A percentile compares a stretch with the other conserved stretches of the same genome.
Conservation (phyloP, 2,888 invertebrate genomes). For the Fissipunctia ypsillon region DNA sequence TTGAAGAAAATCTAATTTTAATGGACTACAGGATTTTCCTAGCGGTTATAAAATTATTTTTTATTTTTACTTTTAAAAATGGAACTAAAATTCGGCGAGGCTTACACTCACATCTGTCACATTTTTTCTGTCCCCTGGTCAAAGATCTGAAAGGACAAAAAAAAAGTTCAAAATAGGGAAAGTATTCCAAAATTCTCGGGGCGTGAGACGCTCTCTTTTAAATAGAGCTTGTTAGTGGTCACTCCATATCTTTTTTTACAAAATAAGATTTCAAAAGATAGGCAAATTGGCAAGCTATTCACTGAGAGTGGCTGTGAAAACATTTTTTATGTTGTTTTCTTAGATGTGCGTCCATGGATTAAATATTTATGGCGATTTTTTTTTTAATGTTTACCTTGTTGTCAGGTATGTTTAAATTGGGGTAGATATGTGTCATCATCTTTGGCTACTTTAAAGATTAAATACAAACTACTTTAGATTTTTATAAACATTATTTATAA, state of each 20-base stretch:
- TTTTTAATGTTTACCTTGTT: conserved; percentile 7
- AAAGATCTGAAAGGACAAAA: conserved; percentile 15
- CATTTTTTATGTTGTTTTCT: conserved; percentile 69
- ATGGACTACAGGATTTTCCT: background rate
- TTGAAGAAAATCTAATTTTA: background rate
- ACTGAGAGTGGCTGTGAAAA: conserved; percentile 76
- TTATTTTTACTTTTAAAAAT: background rate
- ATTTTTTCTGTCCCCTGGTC: conserved; percentile 32
- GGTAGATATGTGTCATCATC: conserved; percentile 12
- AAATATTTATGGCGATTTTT: conserved; percentile 68
- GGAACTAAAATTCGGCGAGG: background rate
- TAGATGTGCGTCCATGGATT: conserved; percentile 55
- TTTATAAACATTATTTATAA: too few species aligned
- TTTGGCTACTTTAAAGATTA: background rate
- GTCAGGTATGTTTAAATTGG: conserved; percentile 28
- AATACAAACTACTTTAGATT: background rate
- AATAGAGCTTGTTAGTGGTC: conserved; percentile 82
- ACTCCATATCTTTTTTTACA: conserved; percentile 66
- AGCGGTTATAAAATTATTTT: too few species aligned
- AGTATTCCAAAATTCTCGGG: conserved; percentile 62
- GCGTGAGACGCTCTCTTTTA: conserved; percentile 76
- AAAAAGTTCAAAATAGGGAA: conserved; percentile 26
- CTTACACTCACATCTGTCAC: conserved; percentile 22
- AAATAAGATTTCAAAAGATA: conserved; percentile 71
- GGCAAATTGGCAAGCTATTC: conserved; percentile 80